These are phyloP conservation scores for Heliconius hermathena DNA, from an alignment of 1,140 invertebrate genomes.

Conservation along the genomic window DNA sequence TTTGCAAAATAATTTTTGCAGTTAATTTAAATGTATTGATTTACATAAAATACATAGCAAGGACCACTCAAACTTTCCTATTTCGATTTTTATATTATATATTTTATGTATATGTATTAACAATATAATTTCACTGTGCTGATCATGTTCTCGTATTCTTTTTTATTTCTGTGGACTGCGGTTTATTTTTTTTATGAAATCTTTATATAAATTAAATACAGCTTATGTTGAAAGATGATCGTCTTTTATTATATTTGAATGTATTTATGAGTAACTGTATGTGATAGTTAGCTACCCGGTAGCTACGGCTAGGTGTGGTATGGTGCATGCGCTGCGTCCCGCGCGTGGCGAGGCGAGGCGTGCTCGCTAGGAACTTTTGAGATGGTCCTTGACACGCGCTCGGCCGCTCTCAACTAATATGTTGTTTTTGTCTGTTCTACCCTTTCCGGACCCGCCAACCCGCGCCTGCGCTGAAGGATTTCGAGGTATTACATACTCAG, in stretches of 20 bases:
- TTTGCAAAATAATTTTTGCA: conserved; percentile 33
- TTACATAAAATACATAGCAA: conserved; percentile 72
- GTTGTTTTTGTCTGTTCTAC: conserved; percentile 79
- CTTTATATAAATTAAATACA: conserved; percentile 46
- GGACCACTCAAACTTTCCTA: conserved; percentile 89
- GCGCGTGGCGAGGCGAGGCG: conserved; percentile 48
- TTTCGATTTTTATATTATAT: conserved; percentile 65
- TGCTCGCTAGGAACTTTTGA: conserved; percentile 94
- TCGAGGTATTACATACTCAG: conserved; percentile 84
- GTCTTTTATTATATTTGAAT: conserved; percentile 63
- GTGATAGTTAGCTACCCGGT: conserved; percentile 75
- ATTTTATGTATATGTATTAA: conserved; percentile 36
- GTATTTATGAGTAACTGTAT: conserved; percentile 75
- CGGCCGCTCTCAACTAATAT: conserved; percentile 78
- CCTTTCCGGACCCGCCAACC: conserved; percentile 75
- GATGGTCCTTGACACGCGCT: conserved; percentile 93
- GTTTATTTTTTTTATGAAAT: conserved; percentile 23
- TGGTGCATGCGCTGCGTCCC: conserved; percentile 75
- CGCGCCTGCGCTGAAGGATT: conserved; percentile 85
- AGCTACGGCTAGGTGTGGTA: conserved; percentile 6
- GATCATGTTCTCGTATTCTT: conserved; percentile 40
- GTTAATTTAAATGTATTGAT: conserved; percentile 38
- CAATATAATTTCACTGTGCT: conserved; percentile 42
- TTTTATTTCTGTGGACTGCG: conserved; percentile 35
- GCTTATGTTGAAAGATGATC: conserved; percentile 62